These are phyloP conservation scores for Corythornis cristatus DNA, from an alignment of 2,113 vertebrate species.

Conservation along the genomic window DNA sequence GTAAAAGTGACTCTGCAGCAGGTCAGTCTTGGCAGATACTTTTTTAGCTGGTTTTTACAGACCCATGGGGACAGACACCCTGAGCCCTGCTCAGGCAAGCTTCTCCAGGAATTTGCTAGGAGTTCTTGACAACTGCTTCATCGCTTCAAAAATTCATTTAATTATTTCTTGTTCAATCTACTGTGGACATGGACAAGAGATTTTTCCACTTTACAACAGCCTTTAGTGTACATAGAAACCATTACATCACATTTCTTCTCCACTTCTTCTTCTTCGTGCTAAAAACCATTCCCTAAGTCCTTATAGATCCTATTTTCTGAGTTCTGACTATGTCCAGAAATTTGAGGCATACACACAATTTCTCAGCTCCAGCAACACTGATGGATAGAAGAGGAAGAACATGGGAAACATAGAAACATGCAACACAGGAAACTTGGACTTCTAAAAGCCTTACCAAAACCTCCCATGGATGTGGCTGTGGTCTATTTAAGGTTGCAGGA, in stretches of 20 bases:
- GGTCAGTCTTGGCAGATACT: neutral
- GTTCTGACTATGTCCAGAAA: neutral
- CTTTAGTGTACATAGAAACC: neutral
- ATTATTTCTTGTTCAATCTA: neutral
- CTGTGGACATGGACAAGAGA: neutral
- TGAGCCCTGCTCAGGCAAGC: neutral
- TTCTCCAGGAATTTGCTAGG: neutral
- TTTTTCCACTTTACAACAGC: neutral
- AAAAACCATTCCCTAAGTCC: neutral
- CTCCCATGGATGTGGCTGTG: neutral
- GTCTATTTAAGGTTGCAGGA: neutral
- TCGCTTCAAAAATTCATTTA: neutral
- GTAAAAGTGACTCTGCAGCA: neutral
- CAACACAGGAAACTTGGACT: fast-evolving
- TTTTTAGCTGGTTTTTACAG: neutral
- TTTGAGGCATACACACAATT: neutral
- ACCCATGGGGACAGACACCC: neutral
- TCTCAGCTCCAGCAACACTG: neutral
- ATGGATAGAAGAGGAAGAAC: neutral
- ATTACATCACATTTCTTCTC: neutral
- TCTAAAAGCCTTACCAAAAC: neutral
- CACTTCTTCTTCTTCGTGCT: neutral
- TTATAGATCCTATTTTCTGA: neutral
- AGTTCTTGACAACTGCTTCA: neutral
- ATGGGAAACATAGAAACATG: neutral